Base-by-base conservation (phyloP, 2,888 invertebrate genomes). In the Drosophila koepferae region DNA sequence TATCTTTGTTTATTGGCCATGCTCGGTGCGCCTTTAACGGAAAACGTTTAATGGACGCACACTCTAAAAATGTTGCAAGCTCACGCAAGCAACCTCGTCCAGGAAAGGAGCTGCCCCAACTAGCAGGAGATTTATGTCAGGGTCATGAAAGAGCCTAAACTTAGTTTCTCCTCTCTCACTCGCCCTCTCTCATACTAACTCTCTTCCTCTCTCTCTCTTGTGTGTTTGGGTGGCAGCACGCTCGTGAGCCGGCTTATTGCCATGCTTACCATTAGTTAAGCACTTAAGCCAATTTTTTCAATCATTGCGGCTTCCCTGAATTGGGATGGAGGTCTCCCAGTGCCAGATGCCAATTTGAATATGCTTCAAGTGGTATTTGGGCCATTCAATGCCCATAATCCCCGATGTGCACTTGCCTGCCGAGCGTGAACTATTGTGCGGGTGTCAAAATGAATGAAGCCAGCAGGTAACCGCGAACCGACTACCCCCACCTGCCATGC, bases 281-380 rank as follows among this genome's bases (percentile, higher is more conserved):
- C 66, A 64, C 69, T 79, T 79, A 76, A 76, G 78, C 81, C 81
- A 80, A 76, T 79, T 72, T 69, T 74, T 80, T 76, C 81, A 80
- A 81, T 80, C 69, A 64, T 38, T 69, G 46, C 23, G 61, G n/a
- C 20, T 60, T 38, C 8, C 43, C 44, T 18, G 46, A 61, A 49
- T 34, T 7, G 49, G 38, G 63, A 28, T 7, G 40, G 40, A 8
- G 38, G 3, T 40, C 41, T 60, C 18, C 18, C 51, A 54, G 38
- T 31, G 43, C 44, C 63, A 49, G 58, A 54, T 64, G 64, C 61
- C 75, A 71, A 75, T 71, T 74, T 80, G 62, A 75, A 72, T 55
- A 54, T 67, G 66, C 56, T 23, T 40, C 44, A 20, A 55, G 44
- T 43, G 14, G 48, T n/a, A 49, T 46, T 55, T n/a, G 49, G 46